phyloP scores from a whole-genome alignment of 2,113 vertebrate species.

The Eptesicus fuscus region DNA sequence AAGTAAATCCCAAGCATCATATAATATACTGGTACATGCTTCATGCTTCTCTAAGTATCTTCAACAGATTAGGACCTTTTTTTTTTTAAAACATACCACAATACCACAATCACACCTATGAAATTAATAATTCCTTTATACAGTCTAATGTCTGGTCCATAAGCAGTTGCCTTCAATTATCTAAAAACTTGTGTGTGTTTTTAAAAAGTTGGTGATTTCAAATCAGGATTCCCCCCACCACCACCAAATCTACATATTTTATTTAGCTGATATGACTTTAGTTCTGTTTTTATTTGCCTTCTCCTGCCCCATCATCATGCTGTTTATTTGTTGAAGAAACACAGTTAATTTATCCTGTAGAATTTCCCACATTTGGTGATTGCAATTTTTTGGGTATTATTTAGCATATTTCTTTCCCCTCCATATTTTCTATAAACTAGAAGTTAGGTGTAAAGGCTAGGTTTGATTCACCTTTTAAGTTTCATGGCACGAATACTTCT shows the following conservation, averaged over 20 bases:
- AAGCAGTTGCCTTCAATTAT: background rate
- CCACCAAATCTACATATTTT: background rate
- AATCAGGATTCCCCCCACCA: background rate
- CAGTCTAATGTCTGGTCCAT: background rate
- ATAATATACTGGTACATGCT: background rate
- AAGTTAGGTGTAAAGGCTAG: background rate
- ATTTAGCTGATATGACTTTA: background rate
- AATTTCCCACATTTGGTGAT: background rate
- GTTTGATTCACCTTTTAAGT: background rate
- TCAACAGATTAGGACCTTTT: background rate
- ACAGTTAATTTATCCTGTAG: background rate
- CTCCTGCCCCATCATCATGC: background rate
- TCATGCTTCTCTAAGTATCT: background rate
- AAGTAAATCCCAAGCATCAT: background rate
- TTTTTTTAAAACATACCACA: background rate
- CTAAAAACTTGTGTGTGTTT: background rate
- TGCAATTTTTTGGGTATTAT: background rate
- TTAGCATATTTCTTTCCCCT: background rate
- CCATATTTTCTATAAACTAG: background rate
- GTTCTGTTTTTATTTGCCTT: background rate
- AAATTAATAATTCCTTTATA: conserved; percentile 25
- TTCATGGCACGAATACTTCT: background rate
- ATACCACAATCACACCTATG: background rate
- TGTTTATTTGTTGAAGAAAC: background rate
- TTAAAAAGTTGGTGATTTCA: background rate